phyloP scores from a whole-genome alignment of 2,797 vertebrate species.

The Tauraco hartlaubi region DNA sequence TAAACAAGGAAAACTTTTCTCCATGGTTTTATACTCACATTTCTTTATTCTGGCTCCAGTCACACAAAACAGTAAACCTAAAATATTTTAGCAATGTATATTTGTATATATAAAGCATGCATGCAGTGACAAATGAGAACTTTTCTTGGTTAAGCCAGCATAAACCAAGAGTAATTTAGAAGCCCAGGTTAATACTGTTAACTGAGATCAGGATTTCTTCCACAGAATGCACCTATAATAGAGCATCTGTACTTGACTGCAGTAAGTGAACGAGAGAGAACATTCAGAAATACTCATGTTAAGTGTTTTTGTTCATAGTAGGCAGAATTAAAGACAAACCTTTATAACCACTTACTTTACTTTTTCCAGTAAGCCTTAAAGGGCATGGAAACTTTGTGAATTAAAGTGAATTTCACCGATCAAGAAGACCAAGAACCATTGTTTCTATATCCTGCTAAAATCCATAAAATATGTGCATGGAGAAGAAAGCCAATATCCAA shows the following conservation, averaged over 20 bases:
- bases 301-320: not conserved
- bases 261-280: not conserved
- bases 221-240: not conserved
- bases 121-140: not conserved
- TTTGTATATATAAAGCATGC: not conserved
- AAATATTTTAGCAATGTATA: not conserved
- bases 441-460: not conserved
- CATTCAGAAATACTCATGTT: not conserved
- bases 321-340: not conserved
- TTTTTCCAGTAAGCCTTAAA: not conserved
- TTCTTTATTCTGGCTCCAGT: not conserved
- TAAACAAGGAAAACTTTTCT: not conserved
- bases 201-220: not conserved
- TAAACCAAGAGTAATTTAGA: not conserved
- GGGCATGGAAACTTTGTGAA: not conserved
- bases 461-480: not conserved
- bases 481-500: not conserved
- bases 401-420: not conserved
- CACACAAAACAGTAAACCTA: not conserved
- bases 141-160: not conserved
- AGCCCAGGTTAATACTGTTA: not conserved
- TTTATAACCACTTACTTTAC: not conserved
- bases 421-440: not conserved
- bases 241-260: not conserved
- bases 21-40: not conserved